phyloP scores from a whole-genome alignment of 2,113 vertebrate genomes.

The Erythrolamprus reginae region DNA sequence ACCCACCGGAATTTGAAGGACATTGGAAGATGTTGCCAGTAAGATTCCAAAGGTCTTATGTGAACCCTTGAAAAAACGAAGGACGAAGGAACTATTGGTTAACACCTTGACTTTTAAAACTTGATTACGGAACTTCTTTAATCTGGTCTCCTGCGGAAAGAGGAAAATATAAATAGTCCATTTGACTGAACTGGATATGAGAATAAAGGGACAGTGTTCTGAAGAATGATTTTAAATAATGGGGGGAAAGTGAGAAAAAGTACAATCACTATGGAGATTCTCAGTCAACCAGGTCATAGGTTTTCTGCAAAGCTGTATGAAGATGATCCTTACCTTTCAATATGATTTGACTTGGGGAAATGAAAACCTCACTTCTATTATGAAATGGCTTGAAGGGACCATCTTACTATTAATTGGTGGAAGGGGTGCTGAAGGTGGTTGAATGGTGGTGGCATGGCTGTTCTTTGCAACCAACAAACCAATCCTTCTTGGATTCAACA shows the following conservation, averaged over 20 bases:
- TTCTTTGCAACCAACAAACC: background rate
- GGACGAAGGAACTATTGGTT: background rate
- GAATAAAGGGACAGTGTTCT: background rate
- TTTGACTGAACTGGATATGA: background rate
- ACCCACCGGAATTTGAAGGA: background rate
- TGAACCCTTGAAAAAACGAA: background rate
- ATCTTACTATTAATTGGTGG: background rate
- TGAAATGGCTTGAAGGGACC: background rate
- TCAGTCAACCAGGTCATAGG: background rate
- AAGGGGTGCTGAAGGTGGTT: background rate
- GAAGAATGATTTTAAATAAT: background rate
- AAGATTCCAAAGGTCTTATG: background rate
- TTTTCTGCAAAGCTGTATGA: background rate
- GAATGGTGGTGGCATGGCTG: background rate
- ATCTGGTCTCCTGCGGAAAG: background rate
- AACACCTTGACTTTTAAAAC: background rate
- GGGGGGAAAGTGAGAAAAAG: background rate
- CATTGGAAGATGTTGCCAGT: background rate
- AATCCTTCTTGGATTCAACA: background rate
- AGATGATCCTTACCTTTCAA: background rate
- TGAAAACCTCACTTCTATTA: background rate
- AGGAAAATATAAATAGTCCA: background rate
- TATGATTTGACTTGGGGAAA: background rate
- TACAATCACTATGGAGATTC: background rate
- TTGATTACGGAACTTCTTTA: background rate